Evolutionary conservation across 2,113 vertebrate species (phyloP), one percentile per base, ranked within the genome.

Genomic region (Ctenomys sociabilis): DNA sequence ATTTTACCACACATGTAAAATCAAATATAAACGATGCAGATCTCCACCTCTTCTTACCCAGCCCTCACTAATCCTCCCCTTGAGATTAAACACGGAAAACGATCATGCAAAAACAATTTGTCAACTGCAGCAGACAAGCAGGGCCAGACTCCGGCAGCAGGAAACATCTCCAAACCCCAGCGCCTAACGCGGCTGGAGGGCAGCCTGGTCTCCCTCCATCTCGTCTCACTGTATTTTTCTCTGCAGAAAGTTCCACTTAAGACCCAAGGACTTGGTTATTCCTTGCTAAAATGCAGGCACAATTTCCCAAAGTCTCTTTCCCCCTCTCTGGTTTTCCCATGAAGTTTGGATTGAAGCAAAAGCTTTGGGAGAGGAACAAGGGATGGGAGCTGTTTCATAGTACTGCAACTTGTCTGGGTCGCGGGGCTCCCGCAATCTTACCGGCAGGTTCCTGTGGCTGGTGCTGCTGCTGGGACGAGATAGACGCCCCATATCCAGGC

Each of bases 401-500:
- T 4, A 43, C 8, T 8, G 80, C 91, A 96, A 94, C 87, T 94
- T 85, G 63, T 59, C 45, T 3, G 28, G 90, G 43, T 40, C 30
- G 16, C 22, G 26, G 77, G 21, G 6, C 49, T 24, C 30, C 80
- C 5, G 64, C 28, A 77, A 52, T 87, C 98, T 97, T 98, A 98
- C 98, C 98, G 97, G 98, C 92, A 98, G 97, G 88, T 90, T 97
- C 83, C 97, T 84, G 90, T 87, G 97, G 84, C 57, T 52, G 95
- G 64, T 88, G 91, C 97, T 97, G 96, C 97, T 98, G 64, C 97
- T 95, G 93, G 97, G 78, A 87, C 97, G 37, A 85, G 85, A 90
- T 96, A 94, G 96, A 88, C 77, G 96, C 97, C 98, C 98, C 98
- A 98, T 98, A 97, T 97, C 98, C 98, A 92, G 97, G 96, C 93